A percentile compares a stretch with the other conserved stretches of the same genome.
Evolutionary conservation across 2,888 invertebrate species (phyloP).

Genomic region (Vandiemenella viatica): DNA sequence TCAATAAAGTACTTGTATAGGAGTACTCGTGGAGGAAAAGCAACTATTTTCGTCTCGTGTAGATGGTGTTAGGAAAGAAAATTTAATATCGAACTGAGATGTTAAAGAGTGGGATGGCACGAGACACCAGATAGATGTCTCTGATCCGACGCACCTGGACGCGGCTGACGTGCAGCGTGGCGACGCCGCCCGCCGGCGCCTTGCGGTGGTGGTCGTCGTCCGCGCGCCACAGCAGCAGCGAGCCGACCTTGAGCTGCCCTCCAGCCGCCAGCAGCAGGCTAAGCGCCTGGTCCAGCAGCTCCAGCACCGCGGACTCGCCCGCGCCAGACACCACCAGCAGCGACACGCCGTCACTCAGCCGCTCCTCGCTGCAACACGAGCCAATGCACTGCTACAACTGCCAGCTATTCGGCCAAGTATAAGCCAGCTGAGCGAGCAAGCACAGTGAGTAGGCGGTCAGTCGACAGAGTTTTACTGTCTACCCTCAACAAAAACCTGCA

Average conservation of each 20-base stretch:
- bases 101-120: neutral
- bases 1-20: no score
- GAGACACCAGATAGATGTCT: neutral
- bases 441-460: no score
- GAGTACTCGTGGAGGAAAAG: no score
- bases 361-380: neutral
- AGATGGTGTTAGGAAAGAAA: no score
- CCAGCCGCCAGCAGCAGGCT: conserved; percentile 28
- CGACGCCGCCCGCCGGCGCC: neutral
- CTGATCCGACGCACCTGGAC: neutral
- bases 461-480: no score
- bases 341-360: conserved; percentile 28
- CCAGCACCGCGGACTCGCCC: conserved; percentile 29
- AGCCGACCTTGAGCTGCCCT: conserved; percentile 12
- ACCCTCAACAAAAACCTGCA: no score
- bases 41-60: no score
- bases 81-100: neutral
- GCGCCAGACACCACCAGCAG: conserved; percentile 34
- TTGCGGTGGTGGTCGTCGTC: neutral
- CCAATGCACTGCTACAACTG: no score
- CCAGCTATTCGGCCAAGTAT: no score
- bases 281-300: conserved; percentile 35
- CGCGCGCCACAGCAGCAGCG: conserved; percentile 13
- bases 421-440: no score
- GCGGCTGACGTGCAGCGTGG: neutral